Base-by-base conservation (phyloP, 1,140 invertebrate genomes). In the Drosophila pseudoananassae region DNA sequence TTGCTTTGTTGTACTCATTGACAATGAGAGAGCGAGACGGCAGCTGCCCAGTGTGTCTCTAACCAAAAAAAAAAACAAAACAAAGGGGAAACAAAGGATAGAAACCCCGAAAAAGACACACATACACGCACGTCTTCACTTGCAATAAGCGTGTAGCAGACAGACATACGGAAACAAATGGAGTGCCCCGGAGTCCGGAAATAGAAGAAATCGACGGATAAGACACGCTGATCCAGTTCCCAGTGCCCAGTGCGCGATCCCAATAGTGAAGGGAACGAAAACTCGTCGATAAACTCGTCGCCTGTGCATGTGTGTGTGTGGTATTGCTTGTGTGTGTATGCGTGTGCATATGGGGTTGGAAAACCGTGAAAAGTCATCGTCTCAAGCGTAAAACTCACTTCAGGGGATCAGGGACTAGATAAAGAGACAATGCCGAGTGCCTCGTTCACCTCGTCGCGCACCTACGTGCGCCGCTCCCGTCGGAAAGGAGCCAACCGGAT, bases 401-500 rank as follows among this genome's bases (percentile, higher is more conserved):
- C 20, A 23, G 9, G 38, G 40, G 27, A 8, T 56, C 45, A 17
- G 17, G 27, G 27, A 25, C n/a, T 25, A 66, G 60, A 47, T 45
- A 47, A 60, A 47, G 59, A 43, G n/a, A 43, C 40, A 94, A 97
- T 97, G 96, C 96, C 96, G 94, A 97, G 96, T 94, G 96, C 96
- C 92, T 97, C 96, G 91, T 97, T 97, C 93, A 96, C 96, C 90
- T 96, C 96, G 92, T 96, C 96, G 92, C 94, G 96, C 93, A 96
- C 95, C 93, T 97, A 96, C 94, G 95, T 96, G 84, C 94, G 96
- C 51, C 90, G 88, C 63, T 97, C 96, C 84, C 93, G 96, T 91
- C 95, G 96, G 93, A 97, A 97, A 96, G 96, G 95, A 92, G 95
- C 95, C 91, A 96, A 96, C 93, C 94, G 96, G 89, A 96, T 96